Evolutionary conservation across 2,113 vertebrate genomes (phyloP).

Genomic region (Camarhynchus parvulus): DNA sequence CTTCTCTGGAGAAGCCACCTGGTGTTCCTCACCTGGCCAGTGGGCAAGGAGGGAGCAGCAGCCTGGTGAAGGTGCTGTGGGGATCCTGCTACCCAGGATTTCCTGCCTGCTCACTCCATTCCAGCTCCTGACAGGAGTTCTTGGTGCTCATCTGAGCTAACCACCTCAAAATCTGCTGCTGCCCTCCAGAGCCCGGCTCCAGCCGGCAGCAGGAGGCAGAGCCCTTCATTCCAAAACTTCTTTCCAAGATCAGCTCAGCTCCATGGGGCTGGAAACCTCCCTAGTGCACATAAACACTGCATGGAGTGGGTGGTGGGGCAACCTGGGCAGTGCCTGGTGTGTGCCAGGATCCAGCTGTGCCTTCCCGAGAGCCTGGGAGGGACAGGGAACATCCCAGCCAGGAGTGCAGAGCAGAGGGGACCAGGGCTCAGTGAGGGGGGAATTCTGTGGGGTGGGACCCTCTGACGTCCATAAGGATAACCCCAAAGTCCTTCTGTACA

Average conservation of each 20-base stretch:
- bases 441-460: neutral
- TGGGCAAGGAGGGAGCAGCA: neutral
- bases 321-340: fast-evolving
- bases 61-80: neutral
- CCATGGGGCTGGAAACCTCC: neutral
- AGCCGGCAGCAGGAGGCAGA: neutral
- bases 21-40: neutral
- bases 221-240: neutral
- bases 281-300: neutral
- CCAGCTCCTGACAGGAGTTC: neutral
- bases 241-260: neutral
- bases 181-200: neutral
- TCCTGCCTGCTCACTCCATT: neutral
- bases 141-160: neutral
- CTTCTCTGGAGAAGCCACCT: neutral
- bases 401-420: neutral
- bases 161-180: neutral
- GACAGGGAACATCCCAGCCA: neutral
- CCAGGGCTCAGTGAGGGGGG: neutral
- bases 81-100: neutral
- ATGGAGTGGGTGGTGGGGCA: neutral
- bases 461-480: neutral
- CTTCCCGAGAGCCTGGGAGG: neutral
- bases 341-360: neutral
- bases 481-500: fast-evolving